Percentiles rank a stretch among this genome's conserved stretches.
These are phyloP conservation scores for Hymenopus coronatus DNA, from an alignment of 2,888 invertebrate genomes.

Conservation along the genomic window DNA sequence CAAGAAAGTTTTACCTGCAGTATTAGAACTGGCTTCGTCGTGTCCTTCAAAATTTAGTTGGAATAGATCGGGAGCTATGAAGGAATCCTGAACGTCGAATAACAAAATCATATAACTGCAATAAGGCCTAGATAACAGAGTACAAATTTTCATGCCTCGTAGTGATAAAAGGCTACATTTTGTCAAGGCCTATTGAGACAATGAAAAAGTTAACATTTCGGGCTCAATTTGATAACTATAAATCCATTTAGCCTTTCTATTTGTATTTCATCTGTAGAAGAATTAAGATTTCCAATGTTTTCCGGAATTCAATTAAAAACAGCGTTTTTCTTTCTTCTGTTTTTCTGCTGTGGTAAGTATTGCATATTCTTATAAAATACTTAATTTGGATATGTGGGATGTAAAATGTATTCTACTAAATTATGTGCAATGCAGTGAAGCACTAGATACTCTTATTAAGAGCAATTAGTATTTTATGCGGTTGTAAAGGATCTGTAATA, in stretches of 20 bases:
- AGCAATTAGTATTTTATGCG: too few species aligned
- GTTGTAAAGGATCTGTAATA: too few species aligned
- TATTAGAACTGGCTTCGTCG: not conserved
- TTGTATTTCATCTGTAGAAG: not conserved
- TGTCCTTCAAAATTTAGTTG: not conserved
- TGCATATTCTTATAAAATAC: too few species aligned
- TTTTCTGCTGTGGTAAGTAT: constrained; percentile 21
- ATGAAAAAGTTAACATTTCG: not conserved
- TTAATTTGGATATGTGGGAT: not conserved
- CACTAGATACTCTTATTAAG: not conserved
- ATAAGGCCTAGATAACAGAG: constrained; percentile 16
- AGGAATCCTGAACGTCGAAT: not conserved
- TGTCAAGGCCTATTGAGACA: constrained; percentile 13
- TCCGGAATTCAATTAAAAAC: constrained; percentile 20
- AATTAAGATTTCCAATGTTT: constrained; percentile 21
- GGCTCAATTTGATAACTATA: constrained; percentile 2
- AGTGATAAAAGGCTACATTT: constrained; percentile 9
- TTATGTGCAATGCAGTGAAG: not conserved
- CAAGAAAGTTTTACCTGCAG: not conserved
- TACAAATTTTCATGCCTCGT: constrained; percentile 26
- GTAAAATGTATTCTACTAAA: not conserved
- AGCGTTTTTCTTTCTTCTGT: constrained; percentile 16
- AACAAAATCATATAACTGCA: not conserved
- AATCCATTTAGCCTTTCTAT: not conserved
- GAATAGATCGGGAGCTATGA: not conserved